Evolutionary conservation across 2,888 invertebrate species (phyloP).

Genomic region (Epinotia nisella): DNA sequence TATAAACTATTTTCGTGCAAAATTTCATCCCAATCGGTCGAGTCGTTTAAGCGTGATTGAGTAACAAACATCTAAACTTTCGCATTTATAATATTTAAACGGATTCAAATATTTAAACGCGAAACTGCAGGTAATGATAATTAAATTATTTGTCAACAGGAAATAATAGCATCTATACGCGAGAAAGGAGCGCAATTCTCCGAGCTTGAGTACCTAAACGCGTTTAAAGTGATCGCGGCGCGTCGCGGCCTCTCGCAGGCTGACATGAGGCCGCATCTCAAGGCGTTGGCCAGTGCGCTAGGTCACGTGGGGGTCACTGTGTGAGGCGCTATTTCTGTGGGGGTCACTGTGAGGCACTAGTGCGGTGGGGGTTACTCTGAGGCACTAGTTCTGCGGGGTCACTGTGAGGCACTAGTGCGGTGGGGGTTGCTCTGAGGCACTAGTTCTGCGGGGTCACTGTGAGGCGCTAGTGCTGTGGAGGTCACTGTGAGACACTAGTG

Average conservation of each 20-base stretch:
- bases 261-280: constrained; percentile 88
- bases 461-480: background rate
- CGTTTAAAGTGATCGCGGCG: constrained; percentile 91
- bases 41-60: no score
- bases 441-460: background rate
- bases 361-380: background rate
- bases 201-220: constrained; percentile 94
- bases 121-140: no score
- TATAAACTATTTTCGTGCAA: no score
- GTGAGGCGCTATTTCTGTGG: constrained; percentile 59
- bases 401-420: background rate
- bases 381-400: background rate
- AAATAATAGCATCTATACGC: constrained; percentile 91
- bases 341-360: background rate
- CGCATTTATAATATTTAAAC: no score
- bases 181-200: constrained; percentile 95
- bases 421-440: background rate
- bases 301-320: constrained; percentile 93
- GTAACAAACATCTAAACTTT: no score
- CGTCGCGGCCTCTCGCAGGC: constrained; percentile 82
- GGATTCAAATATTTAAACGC: no score
- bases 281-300: constrained; percentile 92
- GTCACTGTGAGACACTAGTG: no score
- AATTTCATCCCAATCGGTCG: no score
- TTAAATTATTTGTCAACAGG: constrained; percentile 76